Conservation (phyloP, 2,888 invertebrate genomes). For the Ditula angustiorana region DNA sequence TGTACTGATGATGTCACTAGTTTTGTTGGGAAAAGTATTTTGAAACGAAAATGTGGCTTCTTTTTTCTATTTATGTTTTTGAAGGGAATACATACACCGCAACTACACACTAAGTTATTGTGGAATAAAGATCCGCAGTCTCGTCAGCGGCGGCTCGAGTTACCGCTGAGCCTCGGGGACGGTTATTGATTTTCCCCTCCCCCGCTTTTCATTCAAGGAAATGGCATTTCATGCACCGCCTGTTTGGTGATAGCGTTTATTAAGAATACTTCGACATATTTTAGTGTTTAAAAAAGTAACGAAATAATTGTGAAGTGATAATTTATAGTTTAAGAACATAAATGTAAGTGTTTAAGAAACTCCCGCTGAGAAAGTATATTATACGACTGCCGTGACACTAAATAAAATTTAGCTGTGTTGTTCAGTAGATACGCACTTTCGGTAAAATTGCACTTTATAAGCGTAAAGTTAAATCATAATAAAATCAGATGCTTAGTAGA, state of each 20-base stretch:
- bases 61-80: too few relatives aligned
- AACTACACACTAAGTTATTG: too few relatives aligned
- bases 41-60: too few relatives aligned
- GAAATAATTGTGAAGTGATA: constrained; percentile 2
- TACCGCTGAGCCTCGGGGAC: constrained; percentile 8
- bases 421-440: background rate
- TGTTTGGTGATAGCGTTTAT: constrained; percentile 1
- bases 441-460: background rate
- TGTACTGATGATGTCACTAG: too few relatives aligned
- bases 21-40: too few relatives aligned
- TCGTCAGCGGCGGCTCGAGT: constrained; percentile 4
- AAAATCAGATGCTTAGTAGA: background rate
- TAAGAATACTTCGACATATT: background rate
- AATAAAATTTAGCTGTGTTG: background rate
- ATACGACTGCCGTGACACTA: background rate
- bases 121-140: background rate
- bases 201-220: constrained; percentile 19
- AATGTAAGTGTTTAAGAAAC: constrained; percentile 22
- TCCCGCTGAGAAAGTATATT: background rate
- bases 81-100: too few relatives aligned
- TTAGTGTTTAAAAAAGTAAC: background rate
- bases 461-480: background rate
- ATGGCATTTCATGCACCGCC: constrained; percentile 16
- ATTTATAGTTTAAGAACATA: constrained; percentile 10
- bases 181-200: constrained; percentile 31